Base-by-base conservation (phyloP, 2,888 invertebrate species). In the Xanthia togata region DNA sequence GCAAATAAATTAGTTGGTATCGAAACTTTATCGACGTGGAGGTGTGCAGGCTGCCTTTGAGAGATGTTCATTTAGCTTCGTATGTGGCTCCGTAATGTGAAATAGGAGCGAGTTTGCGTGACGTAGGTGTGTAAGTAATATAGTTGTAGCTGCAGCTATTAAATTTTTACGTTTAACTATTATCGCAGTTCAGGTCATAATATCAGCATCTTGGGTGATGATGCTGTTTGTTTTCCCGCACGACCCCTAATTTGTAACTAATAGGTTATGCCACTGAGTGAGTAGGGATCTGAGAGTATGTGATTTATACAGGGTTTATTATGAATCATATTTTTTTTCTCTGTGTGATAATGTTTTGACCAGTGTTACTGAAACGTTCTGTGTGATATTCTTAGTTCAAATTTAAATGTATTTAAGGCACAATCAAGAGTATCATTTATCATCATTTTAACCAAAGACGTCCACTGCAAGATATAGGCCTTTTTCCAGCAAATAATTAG, bases 1-100 rank as follows among this genome's bases (percentile, higher is more conserved):
- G 38, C 55, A 76, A 77, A 84, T 84, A 78, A 73, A 78, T 81
- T 84, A 50, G 64, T 84, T 20, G 14, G 17, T 73, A 82, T 75
- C 12, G 70, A 65, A 78, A 73, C 78, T 75, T 70, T 67, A 69
- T 60, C 53, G 26, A 57, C 44, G 11, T 4, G 11, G 68, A 72
- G 76, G 47, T 70, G 57, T 55, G 67, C 47, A 73, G 47, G 62
- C 23, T 79, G 72, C 53, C n/a, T 81, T 60, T 78, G 81, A 67
- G 23, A 31, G 62, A 41, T 74, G 67, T 80, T 78, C 71, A 81
- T 73, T 70, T 59, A 44, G 70, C n/a, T 50, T 23, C 70, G 26
- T 41, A n/a, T 65, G 62, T n/a, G 38, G 8, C 41, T 70, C 17
- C 0, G 6, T 9, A 26, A 35, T 55, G 1, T 62, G 35, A 20